Evolutionary conservation across 1,140 invertebrate genomes (phyloP).

Genomic region (Lepidurus packardi): DNA sequence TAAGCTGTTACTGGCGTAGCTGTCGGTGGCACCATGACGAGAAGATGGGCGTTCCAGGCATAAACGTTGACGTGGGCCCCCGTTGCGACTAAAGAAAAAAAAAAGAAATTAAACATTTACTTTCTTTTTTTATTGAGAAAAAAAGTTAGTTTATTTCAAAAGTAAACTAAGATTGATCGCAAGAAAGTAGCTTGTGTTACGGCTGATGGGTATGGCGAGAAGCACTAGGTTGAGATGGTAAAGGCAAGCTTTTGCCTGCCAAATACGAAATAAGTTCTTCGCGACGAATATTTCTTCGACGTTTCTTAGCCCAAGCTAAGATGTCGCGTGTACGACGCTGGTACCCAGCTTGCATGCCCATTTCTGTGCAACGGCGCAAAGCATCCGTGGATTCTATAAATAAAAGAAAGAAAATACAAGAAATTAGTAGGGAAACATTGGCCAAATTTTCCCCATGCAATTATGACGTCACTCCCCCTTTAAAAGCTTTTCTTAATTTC

Average conservation of each 20-base stretch:
- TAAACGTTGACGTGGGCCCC: slow-evolving; percentile 49
- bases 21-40: slow-evolving; percentile 37
- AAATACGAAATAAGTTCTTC: slow-evolving; percentile 74
- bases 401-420: slow-evolving; percentile 26
- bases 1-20: slow-evolving; percentile 38
- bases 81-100: slow-evolving; percentile 48
- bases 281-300: slow-evolving; percentile 62
- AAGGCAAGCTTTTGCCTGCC: slow-evolving; percentile 62
- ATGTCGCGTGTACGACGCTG: slow-evolving; percentile 69
- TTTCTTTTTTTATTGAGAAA: not conserved
- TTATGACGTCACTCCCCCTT: too few relatives aligned
- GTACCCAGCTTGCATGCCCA: slow-evolving; percentile 64
- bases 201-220: slow-evolving; percentile 3
- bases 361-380: slow-evolving; percentile 59
- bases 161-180: slow-evolving; percentile 22
- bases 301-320: slow-evolving; percentile 67
- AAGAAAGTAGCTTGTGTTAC: slow-evolving; percentile 24
- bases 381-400: slow-evolving; percentile 65
- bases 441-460: too few relatives aligned
- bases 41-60: slow-evolving; percentile 45
- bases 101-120: slow-evolving; percentile 31
- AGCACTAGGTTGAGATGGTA: slow-evolving; percentile 31
- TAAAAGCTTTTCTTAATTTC: too few relatives aligned
- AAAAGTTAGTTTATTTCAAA: not conserved
- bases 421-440: not conserved